These are phyloP conservation scores for Drosophila setosimentum DNA, from an alignment of 2,888 invertebrate species.

Conservation along the genomic window DNA sequence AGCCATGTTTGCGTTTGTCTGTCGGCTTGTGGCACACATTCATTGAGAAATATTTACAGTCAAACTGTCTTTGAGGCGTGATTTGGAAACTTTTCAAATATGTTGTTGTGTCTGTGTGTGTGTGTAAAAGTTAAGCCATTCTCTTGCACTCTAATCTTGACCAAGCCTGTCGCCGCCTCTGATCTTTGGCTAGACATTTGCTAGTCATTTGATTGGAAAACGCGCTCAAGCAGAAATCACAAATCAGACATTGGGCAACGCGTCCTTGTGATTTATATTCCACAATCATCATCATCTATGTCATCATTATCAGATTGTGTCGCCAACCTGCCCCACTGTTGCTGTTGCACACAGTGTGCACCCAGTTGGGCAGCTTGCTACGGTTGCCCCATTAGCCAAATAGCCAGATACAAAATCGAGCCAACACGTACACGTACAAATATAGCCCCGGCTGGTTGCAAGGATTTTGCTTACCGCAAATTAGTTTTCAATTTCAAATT, in stretches of 20 bases:
- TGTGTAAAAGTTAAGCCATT: slow-evolving; percentile 39
- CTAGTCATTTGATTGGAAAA: slow-evolving; percentile 83
- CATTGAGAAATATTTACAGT: slow-evolving; percentile 76
- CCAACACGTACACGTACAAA: slow-evolving; percentile 17
- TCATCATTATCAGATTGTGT: slow-evolving; percentile 20
- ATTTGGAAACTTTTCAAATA: slow-evolving; percentile 82
- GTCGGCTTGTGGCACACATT: slow-evolving; percentile 58
- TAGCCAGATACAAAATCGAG: background rate
- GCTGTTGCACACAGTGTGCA: slow-evolving; percentile 43
- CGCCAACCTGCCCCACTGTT: background rate
- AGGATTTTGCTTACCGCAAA: slow-evolving; percentile 53
- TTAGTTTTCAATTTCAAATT: slow-evolving; percentile 61
- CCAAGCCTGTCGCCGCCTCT: slow-evolving; percentile 49
- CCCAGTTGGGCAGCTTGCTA: slow-evolving; percentile 23
- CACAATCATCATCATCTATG: slow-evolving; percentile 10
- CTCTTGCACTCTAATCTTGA: slow-evolving; percentile 35
- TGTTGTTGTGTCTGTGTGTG: slow-evolving; percentile 43
- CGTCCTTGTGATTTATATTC: slow-evolving; percentile 46
- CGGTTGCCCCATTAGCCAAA: slow-evolving; percentile 15
- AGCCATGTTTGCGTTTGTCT: slow-evolving; percentile 76
- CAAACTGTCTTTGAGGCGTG: slow-evolving; percentile 70
- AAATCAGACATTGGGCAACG: slow-evolving; percentile 54
- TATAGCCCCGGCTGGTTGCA: slow-evolving; percentile 5
- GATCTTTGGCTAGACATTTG: slow-evolving; percentile 64
- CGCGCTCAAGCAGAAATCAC: slow-evolving; percentile 73